These are phyloP conservation scores for Clamator glandarius DNA, from an alignment of 2,797 vertebrate species.

Conservation along the genomic window DNA sequence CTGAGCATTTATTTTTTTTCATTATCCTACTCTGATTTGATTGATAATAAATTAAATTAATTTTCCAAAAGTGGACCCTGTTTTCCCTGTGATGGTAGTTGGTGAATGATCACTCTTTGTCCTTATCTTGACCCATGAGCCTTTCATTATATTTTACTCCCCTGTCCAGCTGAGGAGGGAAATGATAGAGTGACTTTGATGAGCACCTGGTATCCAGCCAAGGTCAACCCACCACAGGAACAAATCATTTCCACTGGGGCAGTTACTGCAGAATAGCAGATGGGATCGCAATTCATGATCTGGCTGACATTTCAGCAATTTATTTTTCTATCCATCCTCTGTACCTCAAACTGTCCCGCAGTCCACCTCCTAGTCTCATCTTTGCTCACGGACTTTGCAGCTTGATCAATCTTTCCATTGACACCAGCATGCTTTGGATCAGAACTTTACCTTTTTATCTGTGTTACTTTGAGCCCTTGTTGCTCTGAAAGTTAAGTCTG, in stretches of 20 bases:
- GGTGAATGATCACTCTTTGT: too few relatives aligned
- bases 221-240: too few relatives aligned
- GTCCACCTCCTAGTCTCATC: neutral
- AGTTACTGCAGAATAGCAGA: neutral
- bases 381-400: neutral
- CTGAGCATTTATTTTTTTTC: too few relatives aligned
- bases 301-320: neutral
- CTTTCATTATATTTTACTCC: too few relatives aligned
- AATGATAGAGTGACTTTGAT: too few relatives aligned
- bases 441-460: neutral
- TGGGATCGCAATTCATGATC: neutral
- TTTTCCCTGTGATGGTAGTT: too few relatives aligned
- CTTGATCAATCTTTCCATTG: neutral
- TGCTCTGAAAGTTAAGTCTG: neutral
- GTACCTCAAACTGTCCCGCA: neutral
- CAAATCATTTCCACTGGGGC: neutral
- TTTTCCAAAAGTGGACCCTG: too few relatives aligned
- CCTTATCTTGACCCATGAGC: too few relatives aligned
- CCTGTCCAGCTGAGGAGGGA: too few relatives aligned
- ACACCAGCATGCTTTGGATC: neutral
- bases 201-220: too few relatives aligned
- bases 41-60: too few relatives aligned
- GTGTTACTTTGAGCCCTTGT: neutral
- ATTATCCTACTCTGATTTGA: too few relatives aligned
- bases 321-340: neutral